Conservation (phyloP, 2,113 vertebrate species). For the Lathamus discolor region DNA sequence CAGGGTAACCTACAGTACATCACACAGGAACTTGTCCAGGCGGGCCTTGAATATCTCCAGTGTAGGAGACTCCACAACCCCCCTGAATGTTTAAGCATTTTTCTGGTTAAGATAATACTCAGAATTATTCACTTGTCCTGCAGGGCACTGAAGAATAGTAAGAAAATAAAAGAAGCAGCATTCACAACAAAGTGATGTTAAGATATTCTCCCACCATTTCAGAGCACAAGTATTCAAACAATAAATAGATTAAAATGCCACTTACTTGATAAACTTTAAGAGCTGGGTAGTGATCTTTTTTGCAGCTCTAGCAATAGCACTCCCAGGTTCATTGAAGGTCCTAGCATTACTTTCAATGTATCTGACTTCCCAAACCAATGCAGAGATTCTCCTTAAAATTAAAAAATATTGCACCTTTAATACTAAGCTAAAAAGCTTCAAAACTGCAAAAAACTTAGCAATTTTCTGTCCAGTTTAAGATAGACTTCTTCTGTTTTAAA, state of each 20-base stretch:
- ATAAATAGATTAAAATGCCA: background rate
- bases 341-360: conserved; percentile 92
- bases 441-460: background rate
- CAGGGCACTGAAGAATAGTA: background rate
- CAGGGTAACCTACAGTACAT: too few relatives aligned
- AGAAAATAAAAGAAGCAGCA: background rate
- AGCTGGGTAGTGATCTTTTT: conserved; percentile 93
- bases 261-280: conserved; percentile 93
- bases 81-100: background rate
- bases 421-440: background rate
- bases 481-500: background rate
- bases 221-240: background rate
- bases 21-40: too few relatives aligned
- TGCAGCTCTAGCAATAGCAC: conserved; percentile 91
- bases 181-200: background rate
- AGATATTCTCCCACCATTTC: background rate
- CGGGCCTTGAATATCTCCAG: too few relatives aligned
- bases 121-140: background rate
- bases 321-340: conserved; percentile 96
- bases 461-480: background rate
- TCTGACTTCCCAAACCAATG: conserved; percentile 93
- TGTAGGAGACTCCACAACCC: too few relatives aligned
- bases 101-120: background rate
- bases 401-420: conserved; percentile 8
- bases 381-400: conserved; percentile 86